Evolutionary conservation across 2,888 invertebrate genomes (phyloP).

Genomic region (Hymenopus coronatus): DNA sequence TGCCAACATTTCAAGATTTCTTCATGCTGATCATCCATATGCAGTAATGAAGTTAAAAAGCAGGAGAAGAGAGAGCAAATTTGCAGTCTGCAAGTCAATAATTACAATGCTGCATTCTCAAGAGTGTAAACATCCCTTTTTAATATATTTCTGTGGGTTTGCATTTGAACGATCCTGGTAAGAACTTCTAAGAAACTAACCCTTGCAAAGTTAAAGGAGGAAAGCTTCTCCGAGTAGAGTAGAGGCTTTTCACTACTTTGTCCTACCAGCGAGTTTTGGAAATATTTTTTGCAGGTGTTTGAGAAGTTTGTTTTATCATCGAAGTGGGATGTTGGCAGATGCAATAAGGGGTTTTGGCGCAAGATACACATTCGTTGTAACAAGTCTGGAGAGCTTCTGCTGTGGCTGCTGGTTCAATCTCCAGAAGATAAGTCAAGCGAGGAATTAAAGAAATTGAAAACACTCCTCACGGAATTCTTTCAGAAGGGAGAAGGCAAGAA

Average conservation of each 20-base stretch:
- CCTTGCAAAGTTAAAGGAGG: background rate
- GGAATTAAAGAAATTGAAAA: background rate
- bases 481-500: background rate
- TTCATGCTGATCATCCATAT: background rate
- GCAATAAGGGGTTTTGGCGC: background rate
- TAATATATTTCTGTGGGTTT: background rate
- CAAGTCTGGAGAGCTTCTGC: background rate
- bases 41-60: background rate
- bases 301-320: background rate
- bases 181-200: background rate
- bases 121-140: background rate
- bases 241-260: background rate
- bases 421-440: background rate
- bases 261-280: background rate
- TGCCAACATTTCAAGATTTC: background rate
- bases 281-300: background rate
- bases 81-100: background rate
- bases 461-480: background rate
- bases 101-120: background rate
- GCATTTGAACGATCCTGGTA: background rate
- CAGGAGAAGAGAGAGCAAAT: background rate
- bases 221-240: background rate
- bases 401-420: background rate
- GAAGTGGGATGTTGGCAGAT: background rate
- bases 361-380: background rate